These are phyloP conservation scores for Sinodicranocentrus sp. DNA, from an alignment of 2,888 invertebrate species.

Conservation along the genomic window DNA sequence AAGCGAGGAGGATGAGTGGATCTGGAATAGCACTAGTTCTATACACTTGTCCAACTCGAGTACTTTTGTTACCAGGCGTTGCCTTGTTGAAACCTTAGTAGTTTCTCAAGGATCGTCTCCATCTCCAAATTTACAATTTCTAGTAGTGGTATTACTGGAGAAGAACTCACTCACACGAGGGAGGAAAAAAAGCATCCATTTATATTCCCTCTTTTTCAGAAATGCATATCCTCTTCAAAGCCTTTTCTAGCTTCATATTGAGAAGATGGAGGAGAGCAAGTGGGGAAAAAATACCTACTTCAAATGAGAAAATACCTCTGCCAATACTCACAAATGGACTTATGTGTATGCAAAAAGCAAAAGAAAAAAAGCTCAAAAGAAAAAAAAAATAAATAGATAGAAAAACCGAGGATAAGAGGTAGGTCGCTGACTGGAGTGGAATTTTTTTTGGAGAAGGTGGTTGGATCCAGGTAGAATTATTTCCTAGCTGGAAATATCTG, in stretches of 20 bases:
- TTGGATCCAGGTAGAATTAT: slow-evolving; percentile 21
- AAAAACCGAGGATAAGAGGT: background rate
- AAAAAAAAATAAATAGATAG: slow-evolving; percentile 9
- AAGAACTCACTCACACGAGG: slow-evolving; percentile 36
- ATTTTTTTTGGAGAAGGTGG: too few species aligned
- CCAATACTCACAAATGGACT: slow-evolving; percentile 30
- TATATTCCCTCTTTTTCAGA: slow-evolving; percentile 35
- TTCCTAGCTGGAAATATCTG: background rate
- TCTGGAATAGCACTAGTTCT: slow-evolving; percentile 6
- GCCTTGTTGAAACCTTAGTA: slow-evolving; percentile 53
- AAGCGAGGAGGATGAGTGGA: background rate
- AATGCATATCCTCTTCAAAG: too few species aligned
- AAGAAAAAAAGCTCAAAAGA: slow-evolving; percentile 12
- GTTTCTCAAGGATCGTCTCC: background rate
- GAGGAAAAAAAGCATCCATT: slow-evolving; percentile 25
- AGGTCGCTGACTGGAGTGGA: background rate
- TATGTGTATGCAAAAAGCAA: slow-evolving; percentile 42
- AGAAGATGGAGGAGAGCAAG: background rate
- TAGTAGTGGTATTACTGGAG: slow-evolving; percentile 48
- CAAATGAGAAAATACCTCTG: slow-evolving; percentile 55
- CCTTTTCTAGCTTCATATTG: too few species aligned
- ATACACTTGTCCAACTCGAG: slow-evolving; percentile 17
- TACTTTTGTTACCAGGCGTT: slow-evolving; percentile 63
- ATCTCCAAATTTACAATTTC: background rate
- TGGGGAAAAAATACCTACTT: slow-evolving; percentile 37